Percentiles rank a stretch among this genome's conserved stretches.
Evolutionary conservation across 1,140 invertebrate species (phyloP).

Genomic region (Rhopalosiphum padi): DNA sequence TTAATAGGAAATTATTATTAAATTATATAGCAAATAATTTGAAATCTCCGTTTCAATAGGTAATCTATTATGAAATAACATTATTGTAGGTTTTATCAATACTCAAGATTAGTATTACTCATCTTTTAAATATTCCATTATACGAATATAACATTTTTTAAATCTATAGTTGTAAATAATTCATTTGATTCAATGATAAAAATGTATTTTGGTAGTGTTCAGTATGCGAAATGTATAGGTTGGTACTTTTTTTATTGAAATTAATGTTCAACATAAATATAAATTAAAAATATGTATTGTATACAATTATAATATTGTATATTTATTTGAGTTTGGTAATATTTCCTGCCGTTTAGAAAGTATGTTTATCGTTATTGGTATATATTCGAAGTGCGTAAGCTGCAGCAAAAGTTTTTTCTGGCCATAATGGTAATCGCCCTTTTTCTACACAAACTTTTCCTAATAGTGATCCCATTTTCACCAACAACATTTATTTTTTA

Average conservation of each 20-base stretch:
- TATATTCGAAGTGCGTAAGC: conserved; percentile 47
- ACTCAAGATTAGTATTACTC: not conserved
- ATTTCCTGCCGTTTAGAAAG: conserved; percentile 30
- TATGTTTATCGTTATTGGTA: conserved; percentile 55
- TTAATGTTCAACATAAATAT: not conserved
- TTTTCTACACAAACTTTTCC: conserved; percentile 53
- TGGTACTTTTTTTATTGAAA: not conserved
- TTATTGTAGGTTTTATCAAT: not conserved
- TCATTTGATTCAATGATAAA: not conserved
- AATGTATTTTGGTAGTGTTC: not conserved
- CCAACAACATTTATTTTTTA: conserved; percentile 54
- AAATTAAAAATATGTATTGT: not conserved
- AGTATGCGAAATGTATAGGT: not conserved
- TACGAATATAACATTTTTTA: not conserved
- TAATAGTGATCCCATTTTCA: conserved; percentile 58
- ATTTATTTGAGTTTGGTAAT: conserved; percentile 21
- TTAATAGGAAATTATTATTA: conserved; percentile 6
- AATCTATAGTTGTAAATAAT: not conserved
- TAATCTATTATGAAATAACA: not conserved
- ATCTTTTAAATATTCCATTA: not conserved
- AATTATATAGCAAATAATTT: not conserved
- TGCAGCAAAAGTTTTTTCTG: conserved; percentile 41
- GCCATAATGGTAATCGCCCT: conserved; percentile 35
- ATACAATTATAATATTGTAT: conserved; percentile 27
- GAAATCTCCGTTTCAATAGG: not conserved